Evolutionary conservation across 1,140 invertebrate species (phyloP).

Genomic region (Megalopta genalis): DNA sequence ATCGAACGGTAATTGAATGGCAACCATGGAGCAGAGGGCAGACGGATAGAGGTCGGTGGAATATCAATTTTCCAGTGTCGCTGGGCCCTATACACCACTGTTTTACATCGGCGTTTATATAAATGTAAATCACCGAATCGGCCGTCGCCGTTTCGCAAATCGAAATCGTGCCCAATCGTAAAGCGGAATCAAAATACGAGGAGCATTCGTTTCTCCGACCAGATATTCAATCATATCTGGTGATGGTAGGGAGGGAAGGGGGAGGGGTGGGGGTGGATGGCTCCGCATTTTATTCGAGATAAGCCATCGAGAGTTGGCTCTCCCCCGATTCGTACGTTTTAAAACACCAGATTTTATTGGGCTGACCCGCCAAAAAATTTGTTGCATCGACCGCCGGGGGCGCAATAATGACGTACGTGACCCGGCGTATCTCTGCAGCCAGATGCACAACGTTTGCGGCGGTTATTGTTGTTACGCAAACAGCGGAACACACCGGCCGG

Average conservation of each 20-base stretch:
- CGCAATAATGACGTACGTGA: slow-evolving; percentile 53
- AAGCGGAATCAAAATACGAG: slow-evolving; percentile 36
- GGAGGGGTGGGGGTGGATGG: too few relatives aligned
- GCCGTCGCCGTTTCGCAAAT: not conserved
- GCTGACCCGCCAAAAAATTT: slow-evolving; percentile 48
- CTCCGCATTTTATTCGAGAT: slow-evolving; percentile 47
- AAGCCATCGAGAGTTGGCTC: slow-evolving; percentile 45
- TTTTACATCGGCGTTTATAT: not conserved
- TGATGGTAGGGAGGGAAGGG: too few relatives aligned
- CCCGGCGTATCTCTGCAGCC: slow-evolving; percentile 56
- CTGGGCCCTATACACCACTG: not conserved
- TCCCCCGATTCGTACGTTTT: slow-evolving; percentile 25
- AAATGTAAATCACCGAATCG: slow-evolving; percentile 22
- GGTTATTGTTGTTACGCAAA: slow-evolving; percentile 64
- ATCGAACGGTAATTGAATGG: not conserved
- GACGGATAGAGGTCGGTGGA: too few relatives aligned
- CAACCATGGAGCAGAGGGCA: too few relatives aligned
- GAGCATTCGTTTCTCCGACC: slow-evolving; percentile 24
- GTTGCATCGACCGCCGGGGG: slow-evolving; percentile 15
- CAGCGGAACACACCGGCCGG: slow-evolving; percentile 47
- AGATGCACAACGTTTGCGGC: slow-evolving; percentile 59
- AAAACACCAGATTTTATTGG: slow-evolving; percentile 52
- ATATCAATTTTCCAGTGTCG: not conserved
- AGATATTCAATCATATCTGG: slow-evolving; percentile 50
- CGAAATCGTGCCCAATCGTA: slow-evolving; percentile 26